Conservation (phyloP, 2,113 vertebrate species). For the Marmota flaviventris region DNA sequence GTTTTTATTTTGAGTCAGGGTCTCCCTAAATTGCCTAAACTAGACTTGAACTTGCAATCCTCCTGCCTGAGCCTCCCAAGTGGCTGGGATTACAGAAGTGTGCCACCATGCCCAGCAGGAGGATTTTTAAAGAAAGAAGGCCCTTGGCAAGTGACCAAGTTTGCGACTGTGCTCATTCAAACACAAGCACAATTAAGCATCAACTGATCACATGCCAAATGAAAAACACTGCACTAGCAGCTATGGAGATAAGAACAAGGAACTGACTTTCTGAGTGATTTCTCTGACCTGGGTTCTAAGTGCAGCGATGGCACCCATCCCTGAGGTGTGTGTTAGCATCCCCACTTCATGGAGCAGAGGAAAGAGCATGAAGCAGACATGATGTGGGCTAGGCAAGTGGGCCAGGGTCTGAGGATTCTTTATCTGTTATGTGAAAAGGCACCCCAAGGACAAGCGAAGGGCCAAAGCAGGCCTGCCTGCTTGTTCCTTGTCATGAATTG, state of each 20-base stretch:
- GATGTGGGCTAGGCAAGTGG: fast-evolving
- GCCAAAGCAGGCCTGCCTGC: no score
- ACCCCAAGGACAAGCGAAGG: background rate
- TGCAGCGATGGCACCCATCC: no score
- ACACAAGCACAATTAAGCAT: background rate
- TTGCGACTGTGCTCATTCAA: background rate
- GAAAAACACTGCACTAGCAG: background rate
- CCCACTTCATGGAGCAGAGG: background rate
- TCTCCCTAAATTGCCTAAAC: no score
- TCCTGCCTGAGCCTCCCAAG: no score
- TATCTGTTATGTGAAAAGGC: background rate
- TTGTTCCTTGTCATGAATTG: no score
- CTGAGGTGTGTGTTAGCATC: background rate
- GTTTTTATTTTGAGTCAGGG: no score
- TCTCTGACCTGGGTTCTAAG: background rate
- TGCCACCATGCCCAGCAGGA: no score
- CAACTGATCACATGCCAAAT: background rate
- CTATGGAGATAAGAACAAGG: background rate
- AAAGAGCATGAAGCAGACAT: background rate
- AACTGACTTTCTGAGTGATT: background rate
- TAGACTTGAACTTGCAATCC: no score
- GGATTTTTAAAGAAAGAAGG: background rate
- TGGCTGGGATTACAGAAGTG: no score
- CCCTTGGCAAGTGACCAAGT: background rate
- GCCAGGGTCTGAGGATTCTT: fast-evolving